Conservation (phyloP, 2,888 invertebrate species). For the Nipponacmea schrenckii region DNA sequence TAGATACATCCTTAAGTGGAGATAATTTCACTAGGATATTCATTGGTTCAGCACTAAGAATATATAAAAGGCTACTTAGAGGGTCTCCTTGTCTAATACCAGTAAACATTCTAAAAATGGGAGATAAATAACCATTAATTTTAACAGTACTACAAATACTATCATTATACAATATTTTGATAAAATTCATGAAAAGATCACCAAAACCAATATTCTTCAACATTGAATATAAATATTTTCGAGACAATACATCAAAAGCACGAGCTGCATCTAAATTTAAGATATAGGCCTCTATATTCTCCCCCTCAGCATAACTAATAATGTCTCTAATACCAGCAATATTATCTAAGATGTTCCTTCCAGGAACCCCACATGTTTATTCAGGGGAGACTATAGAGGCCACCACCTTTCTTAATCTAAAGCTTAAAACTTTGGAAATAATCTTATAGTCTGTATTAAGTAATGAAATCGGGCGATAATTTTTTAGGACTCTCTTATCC, state of each 20-base stretch:
- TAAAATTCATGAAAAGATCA: constrained; percentile 9
- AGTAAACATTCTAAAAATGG: not conserved
- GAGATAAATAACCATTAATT: no score
- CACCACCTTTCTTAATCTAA: constrained; percentile 28
- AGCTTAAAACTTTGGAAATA: not conserved
- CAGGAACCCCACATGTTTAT: constrained; percentile 39
- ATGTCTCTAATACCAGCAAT: constrained; percentile 33
- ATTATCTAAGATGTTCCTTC: constrained; percentile 39
- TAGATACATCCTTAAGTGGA: not conserved
- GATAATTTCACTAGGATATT: not conserved
- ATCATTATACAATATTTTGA: constrained; percentile 7
- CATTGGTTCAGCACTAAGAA: not conserved
- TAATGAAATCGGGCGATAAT: not conserved
- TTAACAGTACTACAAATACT: constrained; percentile 30
- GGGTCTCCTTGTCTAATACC: not conserved
- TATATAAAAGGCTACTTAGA: not conserved
- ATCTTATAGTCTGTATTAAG: not conserved
- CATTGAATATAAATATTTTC: constrained; percentile 30
- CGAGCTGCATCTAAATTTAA: constrained; percentile 41
- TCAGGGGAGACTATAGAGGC: constrained; percentile 28
- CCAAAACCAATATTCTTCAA: constrained; percentile 11
- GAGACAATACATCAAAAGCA: constrained; percentile 39
- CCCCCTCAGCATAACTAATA: constrained; percentile 34
- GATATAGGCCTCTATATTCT: constrained; percentile 30
- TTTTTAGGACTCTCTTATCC: not conserved